Evolutionary conservation across 1,140 invertebrate genomes (phyloP).

Genomic region (Druon quercuslanigerum): DNA sequence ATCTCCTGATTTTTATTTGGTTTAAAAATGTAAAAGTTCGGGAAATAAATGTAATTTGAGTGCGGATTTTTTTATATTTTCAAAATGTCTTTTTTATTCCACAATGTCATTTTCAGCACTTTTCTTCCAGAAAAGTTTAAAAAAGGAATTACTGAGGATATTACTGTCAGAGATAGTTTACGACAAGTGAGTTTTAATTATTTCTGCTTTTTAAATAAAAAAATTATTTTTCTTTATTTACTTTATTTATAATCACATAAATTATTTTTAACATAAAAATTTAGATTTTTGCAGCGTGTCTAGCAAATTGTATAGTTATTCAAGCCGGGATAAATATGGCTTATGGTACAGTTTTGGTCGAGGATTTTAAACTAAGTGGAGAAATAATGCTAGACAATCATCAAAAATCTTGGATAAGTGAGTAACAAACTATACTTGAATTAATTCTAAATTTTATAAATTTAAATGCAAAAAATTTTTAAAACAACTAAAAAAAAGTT

Average conservation of each 20-base stretch:
- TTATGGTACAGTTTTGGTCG: conserved; percentile 75
- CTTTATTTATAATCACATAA: neutral
- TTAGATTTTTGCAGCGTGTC: conserved; percentile 71
- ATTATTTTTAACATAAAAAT: neutral
- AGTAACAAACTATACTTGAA: conserved; percentile 25
- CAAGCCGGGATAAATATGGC: conserved; percentile 77
- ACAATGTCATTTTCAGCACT: conserved; percentile 54
- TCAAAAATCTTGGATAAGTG: conserved; percentile 77
- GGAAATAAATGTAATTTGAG: neutral
- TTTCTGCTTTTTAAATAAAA: too few species aligned
- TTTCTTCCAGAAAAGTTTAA: conserved; percentile 42
- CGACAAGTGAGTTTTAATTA: conserved; percentile 51
- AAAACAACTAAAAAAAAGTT: too few species aligned
- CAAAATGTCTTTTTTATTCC: conserved; percentile 42
- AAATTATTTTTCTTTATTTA: neutral
- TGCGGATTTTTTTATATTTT: conserved; percentile 3
- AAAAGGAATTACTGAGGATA: conserved; percentile 39
- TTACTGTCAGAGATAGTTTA: conserved; percentile 47
- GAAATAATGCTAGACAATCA: conserved; percentile 48
- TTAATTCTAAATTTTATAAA: too few species aligned
- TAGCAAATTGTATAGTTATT: conserved; percentile 73
- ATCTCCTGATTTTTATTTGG: neutral
- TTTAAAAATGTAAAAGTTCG: conserved; percentile 20
- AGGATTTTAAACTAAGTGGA: conserved; percentile 65
- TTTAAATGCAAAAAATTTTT: too few species aligned